Evolutionary conservation across 2,797 vertebrate species (phyloP).

Genomic region (Allobates femoralis): DNA sequence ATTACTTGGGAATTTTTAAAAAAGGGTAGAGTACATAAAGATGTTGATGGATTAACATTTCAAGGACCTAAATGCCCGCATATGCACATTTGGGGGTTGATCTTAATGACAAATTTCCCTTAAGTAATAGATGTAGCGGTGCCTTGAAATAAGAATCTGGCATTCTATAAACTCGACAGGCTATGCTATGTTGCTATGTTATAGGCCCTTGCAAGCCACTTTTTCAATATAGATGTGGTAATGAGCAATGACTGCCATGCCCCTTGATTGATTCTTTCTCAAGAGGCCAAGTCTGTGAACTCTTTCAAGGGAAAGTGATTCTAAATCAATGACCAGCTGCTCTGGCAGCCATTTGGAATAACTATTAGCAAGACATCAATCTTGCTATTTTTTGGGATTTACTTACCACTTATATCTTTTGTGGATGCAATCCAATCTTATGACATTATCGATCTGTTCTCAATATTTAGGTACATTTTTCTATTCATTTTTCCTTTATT

Average conservation of each 20-base stretch:
- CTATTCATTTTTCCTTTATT: not conserved
- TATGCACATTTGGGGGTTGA: too few species aligned
- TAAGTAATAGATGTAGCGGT: not conserved
- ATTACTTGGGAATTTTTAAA: too few species aligned
- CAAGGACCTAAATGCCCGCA: too few species aligned
- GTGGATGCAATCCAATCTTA: not conserved
- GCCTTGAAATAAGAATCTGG: not conserved
- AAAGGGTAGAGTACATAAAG: too few species aligned
- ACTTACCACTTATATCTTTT: not conserved
- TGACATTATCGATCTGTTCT: not conserved
- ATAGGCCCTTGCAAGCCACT: not conserved
- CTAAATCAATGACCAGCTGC: constrained; percentile 22
- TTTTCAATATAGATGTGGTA: constrained; percentile 22
- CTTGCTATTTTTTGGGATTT: not conserved
- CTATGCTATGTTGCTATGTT: not conserved
- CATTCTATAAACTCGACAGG: not conserved
- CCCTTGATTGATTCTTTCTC: constrained; percentile 22
- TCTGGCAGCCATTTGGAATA: constrained; percentile 27
- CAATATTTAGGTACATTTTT: not conserved
- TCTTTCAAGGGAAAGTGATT: constrained; percentile 26
- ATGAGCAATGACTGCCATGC: constrained; percentile 27
- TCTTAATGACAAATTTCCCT: not conserved
- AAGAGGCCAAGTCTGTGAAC: constrained; percentile 13
- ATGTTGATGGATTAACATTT: too few species aligned
- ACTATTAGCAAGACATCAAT: constrained; percentile 8